Conservation (phyloP, 2,797 vertebrate genomes). For the Trematomus bernacchii region DNA sequence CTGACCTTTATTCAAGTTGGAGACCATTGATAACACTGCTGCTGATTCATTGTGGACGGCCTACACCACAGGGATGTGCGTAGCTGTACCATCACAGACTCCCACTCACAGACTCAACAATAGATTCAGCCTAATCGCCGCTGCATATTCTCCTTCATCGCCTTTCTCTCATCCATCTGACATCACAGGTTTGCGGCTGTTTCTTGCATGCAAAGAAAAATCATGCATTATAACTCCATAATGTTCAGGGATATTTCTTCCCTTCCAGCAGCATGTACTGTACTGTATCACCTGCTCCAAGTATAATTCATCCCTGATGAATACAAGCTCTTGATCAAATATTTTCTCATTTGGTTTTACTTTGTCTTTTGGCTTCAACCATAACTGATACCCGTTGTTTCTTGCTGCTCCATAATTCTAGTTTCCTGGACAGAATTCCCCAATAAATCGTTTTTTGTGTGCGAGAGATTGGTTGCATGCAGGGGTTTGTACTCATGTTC, state of each 20-base stretch:
- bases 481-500: conserved; percentile 25
- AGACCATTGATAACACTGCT: conserved; percentile 26
- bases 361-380: conserved; percentile 53
- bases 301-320: conserved; percentile 53
- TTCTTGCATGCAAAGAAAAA: conserved; percentile 37
- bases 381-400: conserved; percentile 45
- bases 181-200: conserved; percentile 25
- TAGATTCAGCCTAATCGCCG: conserved; percentile 14
- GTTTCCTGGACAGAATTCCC: conserved; percentile 51
- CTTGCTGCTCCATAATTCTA: conserved; percentile 43
- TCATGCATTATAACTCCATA: conserved; percentile 33
- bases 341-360: conserved; percentile 53
- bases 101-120: background rate
- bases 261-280: conserved; percentile 26
- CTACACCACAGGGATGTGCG: conserved; percentile 42
- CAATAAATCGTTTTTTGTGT: conserved; percentile 44
- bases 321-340: conserved; percentile 55
- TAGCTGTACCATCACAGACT: conserved; percentile 16
- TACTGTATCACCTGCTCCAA: conserved; percentile 50
- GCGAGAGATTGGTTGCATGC: conserved; percentile 15
- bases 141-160: conserved; percentile 34
- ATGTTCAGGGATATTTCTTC: conserved; percentile 19
- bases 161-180: conserved; percentile 35
- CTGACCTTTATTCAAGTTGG: conserved; percentile 21
- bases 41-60: conserved; percentile 50